Percentiles rank a stretch among this genome's conserved stretches.
Evolutionary conservation across 1,140 invertebrate species (phyloP).

Genomic region (Drosophila seguyi): DNA sequence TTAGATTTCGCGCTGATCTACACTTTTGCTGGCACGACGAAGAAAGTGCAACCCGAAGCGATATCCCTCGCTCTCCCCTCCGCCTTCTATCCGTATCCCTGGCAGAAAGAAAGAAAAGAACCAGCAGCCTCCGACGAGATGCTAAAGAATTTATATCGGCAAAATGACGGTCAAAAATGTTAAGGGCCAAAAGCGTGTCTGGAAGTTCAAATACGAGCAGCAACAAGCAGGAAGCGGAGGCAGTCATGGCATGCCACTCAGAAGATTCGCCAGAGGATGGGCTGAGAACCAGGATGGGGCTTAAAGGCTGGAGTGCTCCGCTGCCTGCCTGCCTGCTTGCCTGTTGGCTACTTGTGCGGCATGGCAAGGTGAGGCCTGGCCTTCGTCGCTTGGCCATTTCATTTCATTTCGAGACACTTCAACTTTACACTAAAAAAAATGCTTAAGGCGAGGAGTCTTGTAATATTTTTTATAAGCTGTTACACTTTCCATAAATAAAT

Average conservation of each 20-base stretch:
- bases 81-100: neutral
- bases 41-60: constrained; percentile 78
- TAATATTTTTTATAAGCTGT: too few species aligned
- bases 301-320: constrained; percentile 17
- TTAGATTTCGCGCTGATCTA: constrained; percentile 82
- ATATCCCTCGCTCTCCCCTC: constrained; percentile 54
- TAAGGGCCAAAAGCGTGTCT: constrained; percentile 84
- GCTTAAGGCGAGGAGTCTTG: neutral
- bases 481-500: neutral
- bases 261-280: constrained; percentile 22
- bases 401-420: constrained; percentile 31
- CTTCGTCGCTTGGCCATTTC: constrained; percentile 40
- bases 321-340: constrained; percentile 40
- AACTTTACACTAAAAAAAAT: constrained; percentile 2
- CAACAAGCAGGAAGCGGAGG: constrained; percentile 53
- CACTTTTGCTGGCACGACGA: constrained; percentile 75
- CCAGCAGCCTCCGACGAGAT: constrained; percentile 27
- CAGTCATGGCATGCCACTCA: constrained; percentile 61
- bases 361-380: constrained; percentile 65
- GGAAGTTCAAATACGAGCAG: constrained; percentile 78
- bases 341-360: constrained; percentile 77
- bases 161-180: constrained; percentile 83
- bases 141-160: constrained; percentile 78
- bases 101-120: constrained; percentile 34
- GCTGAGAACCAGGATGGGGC: constrained; percentile 19